These are phyloP conservation scores for Hippocampus comes DNA, from an alignment of 2,113 vertebrate species.

Conservation along the genomic window DNA sequence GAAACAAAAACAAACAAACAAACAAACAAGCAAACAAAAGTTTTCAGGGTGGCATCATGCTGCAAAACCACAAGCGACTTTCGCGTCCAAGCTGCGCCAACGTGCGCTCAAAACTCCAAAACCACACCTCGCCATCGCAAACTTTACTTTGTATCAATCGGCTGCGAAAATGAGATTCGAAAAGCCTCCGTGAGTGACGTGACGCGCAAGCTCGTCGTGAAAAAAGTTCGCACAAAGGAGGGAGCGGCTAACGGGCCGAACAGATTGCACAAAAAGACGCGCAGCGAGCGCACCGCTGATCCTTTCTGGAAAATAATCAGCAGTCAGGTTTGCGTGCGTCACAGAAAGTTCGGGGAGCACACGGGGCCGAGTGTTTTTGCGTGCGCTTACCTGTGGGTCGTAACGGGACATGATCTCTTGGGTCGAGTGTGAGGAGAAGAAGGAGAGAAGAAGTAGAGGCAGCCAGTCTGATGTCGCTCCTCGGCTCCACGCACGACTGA, in stretches of 20 bases:
- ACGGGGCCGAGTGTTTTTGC: not conserved
- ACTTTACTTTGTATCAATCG: not conserved
- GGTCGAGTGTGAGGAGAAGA: conserved; percentile 51
- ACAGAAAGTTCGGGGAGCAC: no score
- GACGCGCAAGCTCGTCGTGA: not conserved
- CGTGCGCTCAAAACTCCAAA: not conserved
- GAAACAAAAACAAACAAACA: no score
- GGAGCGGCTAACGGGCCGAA: conserved; percentile 34
- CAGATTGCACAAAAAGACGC: not conserved
- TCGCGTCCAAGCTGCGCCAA: not conserved
- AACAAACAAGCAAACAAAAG: not conserved
- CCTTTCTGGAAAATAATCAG: not conserved
- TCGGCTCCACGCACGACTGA: conserved; percentile 49
- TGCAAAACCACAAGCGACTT: not conserved
- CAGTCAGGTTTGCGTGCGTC: not conserved
- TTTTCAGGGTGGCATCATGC: not conserved
- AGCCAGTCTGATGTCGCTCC: conserved; percentile 52
- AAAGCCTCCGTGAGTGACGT: not conserved
- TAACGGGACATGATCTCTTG: conserved; percentile 46
- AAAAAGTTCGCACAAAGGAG: conserved; percentile 31
- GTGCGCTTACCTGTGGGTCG: conserved; percentile 57
- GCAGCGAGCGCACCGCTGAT: not conserved
- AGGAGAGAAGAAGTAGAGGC: conserved; percentile 23
- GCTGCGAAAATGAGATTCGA: not conserved
- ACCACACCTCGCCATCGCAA: not conserved